Evolutionary conservation across 2,888 invertebrate genomes (phyloP).

Genomic region (Spialia ferax): DNA sequence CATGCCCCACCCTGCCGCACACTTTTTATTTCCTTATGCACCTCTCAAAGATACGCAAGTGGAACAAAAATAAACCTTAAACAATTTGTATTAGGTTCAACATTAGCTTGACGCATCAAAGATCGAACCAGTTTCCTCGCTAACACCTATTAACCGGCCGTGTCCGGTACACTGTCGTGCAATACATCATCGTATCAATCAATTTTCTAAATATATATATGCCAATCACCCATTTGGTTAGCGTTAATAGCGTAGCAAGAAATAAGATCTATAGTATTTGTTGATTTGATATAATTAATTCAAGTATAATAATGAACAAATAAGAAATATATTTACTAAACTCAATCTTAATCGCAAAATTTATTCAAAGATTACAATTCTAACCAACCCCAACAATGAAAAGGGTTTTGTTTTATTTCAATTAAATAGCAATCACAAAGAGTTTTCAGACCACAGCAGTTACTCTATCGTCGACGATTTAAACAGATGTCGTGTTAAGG

Average conservation of each 20-base stretch:
- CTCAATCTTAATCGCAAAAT: conserved; percentile 6
- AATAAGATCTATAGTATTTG: no score
- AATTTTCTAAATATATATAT: conserved; percentile 74
- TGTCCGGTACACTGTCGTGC: conserved; percentile 67
- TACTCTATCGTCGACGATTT: conserved; percentile 83
- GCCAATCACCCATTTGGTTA: conserved; percentile 57
- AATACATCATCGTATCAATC: conserved; percentile 84
- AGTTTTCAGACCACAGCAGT: conserved; percentile 75
- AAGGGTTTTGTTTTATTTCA: conserved; percentile 84
- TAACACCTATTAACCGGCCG: conserved; percentile 77
- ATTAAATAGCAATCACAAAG: conserved; percentile 82
- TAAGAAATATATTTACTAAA: not conserved
- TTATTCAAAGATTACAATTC: conserved; percentile 30
- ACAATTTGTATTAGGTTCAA: not conserved
- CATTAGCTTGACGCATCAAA: not conserved
- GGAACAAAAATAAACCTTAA: conserved; percentile 13
- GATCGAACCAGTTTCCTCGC: conserved; percentile 61
- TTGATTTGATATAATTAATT: not conserved
- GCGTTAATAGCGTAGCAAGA: not conserved
- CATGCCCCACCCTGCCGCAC: conserved; percentile 62
- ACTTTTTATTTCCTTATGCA: conserved; percentile 28
- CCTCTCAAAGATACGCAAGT: conserved; percentile 51
- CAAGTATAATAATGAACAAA: not conserved
- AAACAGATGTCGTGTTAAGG: conserved; percentile 87
- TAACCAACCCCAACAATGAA: conserved; percentile 42